Conservation (phyloP, 2,797 vertebrate species). For the Brachymystax lenok region DNA sequence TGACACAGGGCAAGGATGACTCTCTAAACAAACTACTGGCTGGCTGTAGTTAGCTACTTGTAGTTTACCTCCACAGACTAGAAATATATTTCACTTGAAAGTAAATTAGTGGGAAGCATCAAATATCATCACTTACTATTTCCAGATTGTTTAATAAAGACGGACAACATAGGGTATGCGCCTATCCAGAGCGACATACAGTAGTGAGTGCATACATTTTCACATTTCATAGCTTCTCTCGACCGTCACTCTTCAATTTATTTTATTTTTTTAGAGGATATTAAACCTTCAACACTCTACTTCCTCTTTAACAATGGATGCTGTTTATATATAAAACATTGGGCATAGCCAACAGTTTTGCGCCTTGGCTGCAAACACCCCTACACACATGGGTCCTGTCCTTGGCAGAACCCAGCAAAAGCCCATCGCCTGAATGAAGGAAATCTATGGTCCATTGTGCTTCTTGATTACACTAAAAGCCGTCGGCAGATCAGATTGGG, state of each 20-base stretch:
- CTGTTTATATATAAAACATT: slow-evolving; percentile 24
- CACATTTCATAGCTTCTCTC: not conserved
- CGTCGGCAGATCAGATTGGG: not conserved
- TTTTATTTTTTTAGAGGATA: not conserved
- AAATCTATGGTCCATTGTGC: slow-evolving; percentile 22
- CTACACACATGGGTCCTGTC: slow-evolving; percentile 5
- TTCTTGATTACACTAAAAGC: slow-evolving; percentile 15
- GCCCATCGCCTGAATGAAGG: not conserved
- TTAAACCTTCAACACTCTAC: slow-evolving; percentile 7
- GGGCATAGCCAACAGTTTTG: slow-evolving; percentile 7
- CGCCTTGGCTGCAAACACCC: not conserved
- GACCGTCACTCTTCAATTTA: not conserved
- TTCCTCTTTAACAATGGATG: slow-evolving; percentile 39
- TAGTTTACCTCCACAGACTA: not conserved
- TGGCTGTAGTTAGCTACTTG: not conserved
- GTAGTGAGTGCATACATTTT: no score
- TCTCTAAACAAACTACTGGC: not conserved
- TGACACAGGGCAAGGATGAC: not conserved
- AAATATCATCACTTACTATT: not conserved
- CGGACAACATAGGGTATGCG: not conserved
- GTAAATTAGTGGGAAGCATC: not conserved
- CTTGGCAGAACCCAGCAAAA: slow-evolving; percentile 11
- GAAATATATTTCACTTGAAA: not conserved
- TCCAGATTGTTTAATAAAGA: not conserved
- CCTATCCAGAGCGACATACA: no score